Evolutionary conservation across 2,113 vertebrate genomes (phyloP), one percentile per base, ranked within the genome.

Genomic region (Psophia crepitans): DNA sequence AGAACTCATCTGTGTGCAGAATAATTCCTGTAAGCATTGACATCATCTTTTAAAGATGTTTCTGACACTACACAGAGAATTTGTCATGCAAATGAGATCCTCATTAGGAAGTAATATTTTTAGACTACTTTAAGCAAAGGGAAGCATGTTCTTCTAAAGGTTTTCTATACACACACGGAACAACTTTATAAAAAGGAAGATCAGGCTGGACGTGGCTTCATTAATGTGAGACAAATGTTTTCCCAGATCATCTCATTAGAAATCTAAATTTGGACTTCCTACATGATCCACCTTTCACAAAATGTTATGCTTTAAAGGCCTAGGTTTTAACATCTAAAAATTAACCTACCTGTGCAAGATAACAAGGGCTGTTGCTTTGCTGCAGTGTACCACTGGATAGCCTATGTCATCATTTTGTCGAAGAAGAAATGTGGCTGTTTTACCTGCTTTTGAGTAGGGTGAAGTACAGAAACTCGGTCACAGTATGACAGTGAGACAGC

Each of bases 11-110:
- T 82, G 64, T 0, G 3, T 89, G 90, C 82, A 91, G 93, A 94
- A 84, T 88, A 92, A 94, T 81, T 92, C 78, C 80, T 95, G 64
- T 80, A 87, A 94, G 87, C 32, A 4, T 96, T 96, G 89, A 94
- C 89, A 93, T 90, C 88, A 90, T 93, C 65, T 58, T 87, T 94
- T 95, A 85, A 90, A 90, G 83, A 85, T 63, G 83, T 58, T 97
- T 96, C 94, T 97, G 95, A 90, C 84, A 91, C 73, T 64, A 92
- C 92, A 85, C 35, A 49, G 84, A 74, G 84, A 96, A 95, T 93
- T 94, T 96, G 92, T 97, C 90, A 93, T 93, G 94, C 92, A 96
- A 89, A 96, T 96, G 56, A 92, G 87, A 23, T 94, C 69, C 91
- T 96, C 90, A 87, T 97, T 94, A 91, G 70, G 89, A 93, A 92